Base-by-base conservation (phyloP, 1,140 invertebrate genomes). In the Brachionus asplanchnoidis region DNA sequence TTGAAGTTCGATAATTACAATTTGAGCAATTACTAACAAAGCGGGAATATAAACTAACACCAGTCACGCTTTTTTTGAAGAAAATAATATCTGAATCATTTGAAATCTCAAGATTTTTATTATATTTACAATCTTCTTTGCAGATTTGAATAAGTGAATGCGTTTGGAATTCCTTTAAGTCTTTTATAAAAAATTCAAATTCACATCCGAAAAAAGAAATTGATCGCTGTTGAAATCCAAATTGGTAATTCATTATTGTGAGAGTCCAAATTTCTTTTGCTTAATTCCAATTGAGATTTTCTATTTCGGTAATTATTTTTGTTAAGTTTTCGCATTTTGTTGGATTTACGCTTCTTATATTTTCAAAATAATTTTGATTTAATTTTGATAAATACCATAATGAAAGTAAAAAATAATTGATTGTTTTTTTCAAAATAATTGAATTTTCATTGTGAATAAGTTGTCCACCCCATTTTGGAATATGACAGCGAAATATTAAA, bases 271-370 rank as follows among this genome's bases (percentile, higher is more conserved):
- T 40, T 73, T 73, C 68, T 73, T 42, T 73, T 73, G 68, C 68
- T 73, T 73, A 23, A 73, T 73, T 73, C 68, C 68, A 73, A 42
- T 73, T 42, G 17, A 73, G 68, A 40, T 40, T 73, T 73, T 73
- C 68, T 40, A 73, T 73, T 40, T 73, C 36, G 36, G 17, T 73
- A 42, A 73, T 73, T 40, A 73, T 73, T 20, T 73, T 73, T 40
- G 11, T 42, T 73, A 46, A 42, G 14, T 12, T 73, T 73, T 73
- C 36, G 68, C 36, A 42, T 73, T 73, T 73, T 73, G 14, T 42
- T 17, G 68, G 68, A 73, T 42, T 73, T 73, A 73, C 40, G 28
- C 28, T 40, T 40, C n/a, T 40, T 0, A 73, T 42, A 73, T 73
- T 73, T 20, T 73, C 32, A 17, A 73, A 73, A 73, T 73, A 73